Conservation (phyloP, 1,140 invertebrate genomes). For the Xylocopa sonorina region DNA sequence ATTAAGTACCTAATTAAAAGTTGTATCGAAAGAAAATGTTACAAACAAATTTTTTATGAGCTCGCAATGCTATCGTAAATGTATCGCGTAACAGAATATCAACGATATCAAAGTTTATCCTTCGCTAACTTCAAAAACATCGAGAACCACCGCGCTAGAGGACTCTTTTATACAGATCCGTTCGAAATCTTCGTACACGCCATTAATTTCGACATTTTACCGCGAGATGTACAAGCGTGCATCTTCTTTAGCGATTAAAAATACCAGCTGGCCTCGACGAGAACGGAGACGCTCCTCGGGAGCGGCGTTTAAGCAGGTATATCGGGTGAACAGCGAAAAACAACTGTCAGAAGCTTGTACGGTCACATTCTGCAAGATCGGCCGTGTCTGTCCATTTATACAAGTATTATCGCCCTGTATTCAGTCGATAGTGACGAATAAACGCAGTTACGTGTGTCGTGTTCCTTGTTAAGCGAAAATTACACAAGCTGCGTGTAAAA, state of each 20-base stretch:
- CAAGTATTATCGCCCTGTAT: slow-evolving; percentile 52
- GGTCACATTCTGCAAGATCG: slow-evolving; percentile 79
- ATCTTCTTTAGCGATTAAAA: not conserved
- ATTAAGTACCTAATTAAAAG: too few relatives aligned
- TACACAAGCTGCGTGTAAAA: slow-evolving; percentile 66
- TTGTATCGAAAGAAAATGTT: too few relatives aligned
- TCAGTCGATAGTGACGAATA: slow-evolving; percentile 38
- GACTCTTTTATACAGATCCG: too few relatives aligned
- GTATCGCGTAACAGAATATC: too few relatives aligned
- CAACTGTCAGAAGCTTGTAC: slow-evolving; percentile 76
- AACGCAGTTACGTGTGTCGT: slow-evolving; percentile 2
- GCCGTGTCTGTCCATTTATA: slow-evolving; percentile 69
- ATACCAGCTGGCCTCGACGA: not conserved
- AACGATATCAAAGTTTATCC: too few relatives aligned
- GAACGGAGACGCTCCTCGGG: slow-evolving; percentile 39
- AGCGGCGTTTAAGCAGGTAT: slow-evolving; percentile 43
- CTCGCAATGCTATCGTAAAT: too few relatives aligned
- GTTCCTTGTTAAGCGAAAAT: slow-evolving; percentile 61
- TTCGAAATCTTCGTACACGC: too few relatives aligned
- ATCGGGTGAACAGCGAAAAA: slow-evolving; percentile 61
- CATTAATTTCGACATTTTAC: too few relatives aligned
- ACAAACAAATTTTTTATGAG: too few relatives aligned
- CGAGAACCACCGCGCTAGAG: too few relatives aligned
- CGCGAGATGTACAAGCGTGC: not conserved
- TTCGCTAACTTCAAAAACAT: too few relatives aligned